These are phyloP conservation scores for Ridgeia piscesae DNA, from an alignment of 1,140 invertebrate species.

Conservation along the genomic window DNA sequence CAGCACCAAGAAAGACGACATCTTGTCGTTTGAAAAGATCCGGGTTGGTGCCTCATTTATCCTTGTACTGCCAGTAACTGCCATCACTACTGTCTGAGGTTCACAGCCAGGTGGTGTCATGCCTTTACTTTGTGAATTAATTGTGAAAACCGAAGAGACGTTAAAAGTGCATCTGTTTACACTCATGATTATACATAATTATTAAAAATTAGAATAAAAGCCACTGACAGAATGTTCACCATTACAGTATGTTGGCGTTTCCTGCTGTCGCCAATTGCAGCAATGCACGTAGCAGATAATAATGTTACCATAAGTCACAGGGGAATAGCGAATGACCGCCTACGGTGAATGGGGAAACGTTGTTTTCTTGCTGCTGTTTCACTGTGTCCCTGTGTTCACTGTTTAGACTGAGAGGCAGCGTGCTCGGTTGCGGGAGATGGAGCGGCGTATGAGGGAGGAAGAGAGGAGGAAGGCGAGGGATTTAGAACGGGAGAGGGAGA, in stretches of 20 bases:
- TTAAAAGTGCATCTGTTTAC: too few species aligned
- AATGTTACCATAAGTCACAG: too few species aligned
- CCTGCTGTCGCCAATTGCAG: too few species aligned
- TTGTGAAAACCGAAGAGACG: too few species aligned
- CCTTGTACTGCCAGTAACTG: constrained; percentile 36
- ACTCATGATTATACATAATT: too few species aligned
- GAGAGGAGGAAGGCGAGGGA: constrained; percentile 74
- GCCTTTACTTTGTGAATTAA: too few species aligned
- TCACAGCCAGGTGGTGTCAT: neutral
- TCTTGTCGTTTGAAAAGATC: constrained; percentile 54
- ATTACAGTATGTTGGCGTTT: too few species aligned
- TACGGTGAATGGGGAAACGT: too few species aligned
- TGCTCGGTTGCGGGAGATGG: constrained; percentile 74
- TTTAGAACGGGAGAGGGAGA: constrained; percentile 57
- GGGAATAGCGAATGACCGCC: too few species aligned
- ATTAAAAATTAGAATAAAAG: too few species aligned
- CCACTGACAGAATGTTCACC: too few species aligned
- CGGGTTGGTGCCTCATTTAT: constrained; percentile 35
- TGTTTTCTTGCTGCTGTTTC: neutral
- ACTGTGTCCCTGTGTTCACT: neutral
- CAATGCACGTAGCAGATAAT: too few species aligned
- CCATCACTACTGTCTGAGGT: neutral
- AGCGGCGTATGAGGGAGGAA: constrained; percentile 72
- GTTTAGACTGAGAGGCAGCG: constrained; percentile 68
- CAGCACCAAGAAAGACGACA: constrained; percentile 33